Percentiles rank a stretch among this genome's conserved stretches.
These are phyloP conservation scores for Poeciliopsis prolifica DNA, from an alignment of 2,113 vertebrate genomes.

Conservation along the genomic window DNA sequence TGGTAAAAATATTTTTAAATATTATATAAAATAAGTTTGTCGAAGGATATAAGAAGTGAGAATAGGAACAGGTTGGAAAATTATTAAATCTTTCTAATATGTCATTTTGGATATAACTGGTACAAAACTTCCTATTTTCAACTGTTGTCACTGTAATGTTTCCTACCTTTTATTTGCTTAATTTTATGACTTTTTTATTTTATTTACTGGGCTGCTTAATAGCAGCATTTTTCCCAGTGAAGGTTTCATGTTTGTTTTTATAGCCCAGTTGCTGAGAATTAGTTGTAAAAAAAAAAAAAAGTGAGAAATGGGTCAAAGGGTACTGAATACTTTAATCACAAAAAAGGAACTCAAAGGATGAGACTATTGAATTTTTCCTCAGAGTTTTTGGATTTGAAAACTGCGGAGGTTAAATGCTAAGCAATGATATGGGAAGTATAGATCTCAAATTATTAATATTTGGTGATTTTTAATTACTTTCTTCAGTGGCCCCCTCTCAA, in stretches of 20 bases:
- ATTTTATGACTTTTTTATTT: not conserved
- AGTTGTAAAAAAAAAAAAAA: not conserved
- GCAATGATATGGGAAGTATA: too few relatives aligned
- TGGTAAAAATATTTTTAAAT: constrained; percentile 26
- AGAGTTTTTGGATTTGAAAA: too few relatives aligned
- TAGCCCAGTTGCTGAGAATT: not conserved
- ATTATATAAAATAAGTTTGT: constrained; percentile 1
- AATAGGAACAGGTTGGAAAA: not conserved
- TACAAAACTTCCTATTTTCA: too few relatives aligned
- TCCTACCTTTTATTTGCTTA: not conserved
- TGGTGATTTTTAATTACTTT: too few relatives aligned
- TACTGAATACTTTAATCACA: not conserved
- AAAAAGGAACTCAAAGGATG: too few relatives aligned
- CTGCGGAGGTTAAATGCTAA: too few relatives aligned
- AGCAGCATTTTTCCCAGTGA: not conserved
- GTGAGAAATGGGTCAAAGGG: not conserved
- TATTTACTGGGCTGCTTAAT: not conserved
- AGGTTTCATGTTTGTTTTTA: not conserved
- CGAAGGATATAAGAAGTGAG: not conserved
- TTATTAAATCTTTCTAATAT: not conserved
- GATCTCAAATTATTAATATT: too few relatives aligned
- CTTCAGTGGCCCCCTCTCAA: too few relatives aligned
- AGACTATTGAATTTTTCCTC: not conserved
- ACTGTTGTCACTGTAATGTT: not conserved
- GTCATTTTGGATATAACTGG: not conserved